phyloP scores from a whole-genome alignment of 2,888 invertebrate species.

The Pseudococcus longispinus region DNA sequence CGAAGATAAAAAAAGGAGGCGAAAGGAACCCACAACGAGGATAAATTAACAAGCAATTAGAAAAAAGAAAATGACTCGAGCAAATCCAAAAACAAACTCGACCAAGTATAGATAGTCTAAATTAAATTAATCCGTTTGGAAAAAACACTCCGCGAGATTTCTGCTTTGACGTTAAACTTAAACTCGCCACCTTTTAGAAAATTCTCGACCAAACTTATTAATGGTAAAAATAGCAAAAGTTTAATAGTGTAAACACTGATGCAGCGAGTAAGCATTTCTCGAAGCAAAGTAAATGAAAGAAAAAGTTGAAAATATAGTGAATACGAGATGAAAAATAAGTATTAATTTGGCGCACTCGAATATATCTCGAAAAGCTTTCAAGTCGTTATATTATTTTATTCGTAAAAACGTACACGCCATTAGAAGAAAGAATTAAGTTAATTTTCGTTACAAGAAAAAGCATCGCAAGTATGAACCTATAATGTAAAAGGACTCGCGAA shows the following conservation, averaged over 20 bases:
- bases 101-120: not conserved
- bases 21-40: no score
- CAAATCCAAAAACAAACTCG: not conserved
- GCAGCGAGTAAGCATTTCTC: not conserved
- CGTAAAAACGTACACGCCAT: conserved; percentile 5
- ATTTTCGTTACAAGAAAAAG: conserved; percentile 8
- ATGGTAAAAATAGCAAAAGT: conserved; percentile 2
- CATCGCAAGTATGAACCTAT: conserved; percentile 11
- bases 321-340: conserved; percentile 30
- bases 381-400: conserved; percentile 25
- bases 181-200: not conserved
- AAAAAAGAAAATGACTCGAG: not conserved
- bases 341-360: conserved; percentile 24
- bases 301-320: not conserved
- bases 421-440: conserved; percentile 13
- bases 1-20: no score
- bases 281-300: not conserved
- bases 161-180: not conserved
- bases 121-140: not conserved
- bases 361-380: conserved; percentile 35
- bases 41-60: no score
- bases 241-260: conserved; percentile 24
- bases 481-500: not conserved
- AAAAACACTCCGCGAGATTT: not conserved
- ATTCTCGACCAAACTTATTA: not conserved